Percentiles rank a stretch among this genome's conserved stretches.
These are phyloP conservation scores for Agriopis aurantiaria DNA, from an alignment of 2,888 invertebrate species.

Conservation along the genomic window DNA sequence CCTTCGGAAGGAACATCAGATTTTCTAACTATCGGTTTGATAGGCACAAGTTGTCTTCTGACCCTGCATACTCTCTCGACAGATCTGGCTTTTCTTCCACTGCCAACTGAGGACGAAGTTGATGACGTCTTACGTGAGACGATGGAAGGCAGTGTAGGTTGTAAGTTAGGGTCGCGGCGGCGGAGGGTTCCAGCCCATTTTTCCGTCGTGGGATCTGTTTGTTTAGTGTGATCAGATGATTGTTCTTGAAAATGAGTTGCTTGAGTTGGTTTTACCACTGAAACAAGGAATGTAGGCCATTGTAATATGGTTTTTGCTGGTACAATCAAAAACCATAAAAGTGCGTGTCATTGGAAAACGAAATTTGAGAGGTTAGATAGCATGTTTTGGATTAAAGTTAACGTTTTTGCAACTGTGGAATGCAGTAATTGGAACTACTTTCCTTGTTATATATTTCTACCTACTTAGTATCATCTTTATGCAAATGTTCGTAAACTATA, in stretches of 20 bases:
- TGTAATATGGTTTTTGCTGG: conserved; percentile 23
- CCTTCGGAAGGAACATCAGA: conserved; percentile 72
- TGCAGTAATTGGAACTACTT: conserved; percentile 20
- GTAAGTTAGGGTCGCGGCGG: conserved; percentile 88
- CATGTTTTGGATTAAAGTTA: neutral
- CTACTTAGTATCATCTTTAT: neutral
- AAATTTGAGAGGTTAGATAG: neutral
- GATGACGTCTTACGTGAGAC: conserved; percentile 81
- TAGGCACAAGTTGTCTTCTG: conserved; percentile 66
- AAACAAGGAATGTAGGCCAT: conserved; percentile 46
- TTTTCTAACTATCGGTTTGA: conserved; percentile 71
- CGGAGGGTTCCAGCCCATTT: conserved; percentile 90
- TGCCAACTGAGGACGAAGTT: conserved; percentile 75
- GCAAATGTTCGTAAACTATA: neutral
- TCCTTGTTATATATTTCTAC: conserved; percentile 22
- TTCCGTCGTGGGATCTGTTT: conserved; percentile 83
- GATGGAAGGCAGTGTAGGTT: conserved; percentile 89
- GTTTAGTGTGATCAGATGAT: conserved; percentile 68
- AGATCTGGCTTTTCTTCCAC: conserved; percentile 76
- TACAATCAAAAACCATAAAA: neutral
- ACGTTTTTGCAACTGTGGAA: conserved; percentile 1
- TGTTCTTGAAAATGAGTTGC: conserved; percentile 61
- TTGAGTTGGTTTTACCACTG: conserved; percentile 78
- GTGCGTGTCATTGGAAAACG: neutral
- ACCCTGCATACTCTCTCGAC: conserved; percentile 75